Percentiles rank a stretch among this genome's conserved stretches.
Evolutionary conservation across 2,113 vertebrate species (phyloP).

Genomic region (Pollimyrus isidori): DNA sequence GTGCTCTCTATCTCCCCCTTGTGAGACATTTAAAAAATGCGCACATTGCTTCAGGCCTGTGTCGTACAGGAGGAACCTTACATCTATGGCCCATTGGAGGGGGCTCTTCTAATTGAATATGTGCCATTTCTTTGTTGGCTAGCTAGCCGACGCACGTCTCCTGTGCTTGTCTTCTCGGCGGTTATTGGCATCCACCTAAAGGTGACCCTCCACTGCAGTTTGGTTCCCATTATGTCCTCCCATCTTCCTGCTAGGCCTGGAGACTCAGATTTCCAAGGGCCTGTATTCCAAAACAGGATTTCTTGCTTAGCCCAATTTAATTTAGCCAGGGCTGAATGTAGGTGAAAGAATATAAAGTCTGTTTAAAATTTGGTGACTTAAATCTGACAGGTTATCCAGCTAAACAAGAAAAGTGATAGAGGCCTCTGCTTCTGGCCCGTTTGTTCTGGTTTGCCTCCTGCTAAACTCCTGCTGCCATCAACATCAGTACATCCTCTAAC

Average conservation of each 20-base stretch:
- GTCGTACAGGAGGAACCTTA: background rate
- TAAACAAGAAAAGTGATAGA: background rate
- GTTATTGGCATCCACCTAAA: background rate
- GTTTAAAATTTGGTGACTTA: no score
- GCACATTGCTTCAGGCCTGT: background rate
- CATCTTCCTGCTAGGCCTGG: background rate
- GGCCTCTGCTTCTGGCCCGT: background rate
- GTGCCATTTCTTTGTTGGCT: background rate
- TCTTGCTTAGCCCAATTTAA: background rate
- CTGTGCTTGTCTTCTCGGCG: background rate
- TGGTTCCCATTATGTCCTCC: background rate
- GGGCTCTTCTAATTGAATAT: background rate
- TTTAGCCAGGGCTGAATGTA: background rate
- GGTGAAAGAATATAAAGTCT: background rate
- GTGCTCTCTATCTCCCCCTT: background rate
- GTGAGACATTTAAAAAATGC: background rate
- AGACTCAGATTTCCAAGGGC: background rate
- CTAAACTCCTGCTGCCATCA: background rate
- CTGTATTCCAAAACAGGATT: background rate
- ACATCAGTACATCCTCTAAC: background rate
- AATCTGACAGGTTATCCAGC: background rate
- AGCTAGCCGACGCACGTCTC: background rate
- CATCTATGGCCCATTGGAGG: background rate
- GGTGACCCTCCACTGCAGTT: background rate
- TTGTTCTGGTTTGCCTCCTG: background rate